A percentile compares a stretch with the other conserved stretches of the same genome.
Evolutionary conservation across 2,113 vertebrate genomes (phyloP).

Genomic region (Nycticebus coucang): DNA sequence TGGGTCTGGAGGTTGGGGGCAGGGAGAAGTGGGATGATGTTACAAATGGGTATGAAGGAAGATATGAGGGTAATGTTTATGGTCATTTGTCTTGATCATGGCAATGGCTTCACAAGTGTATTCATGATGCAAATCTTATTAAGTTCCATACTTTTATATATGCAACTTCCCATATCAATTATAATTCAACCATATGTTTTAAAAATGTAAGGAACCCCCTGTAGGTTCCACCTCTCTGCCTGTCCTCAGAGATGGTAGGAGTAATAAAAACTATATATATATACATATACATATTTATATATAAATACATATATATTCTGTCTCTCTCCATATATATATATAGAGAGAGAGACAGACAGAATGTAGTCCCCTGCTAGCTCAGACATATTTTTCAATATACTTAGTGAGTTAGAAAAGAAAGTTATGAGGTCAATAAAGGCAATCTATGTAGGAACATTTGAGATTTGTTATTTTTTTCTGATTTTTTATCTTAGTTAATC

Average conservation of each 20-base stretch:
- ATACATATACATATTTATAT: no score
- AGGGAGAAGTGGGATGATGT: background rate
- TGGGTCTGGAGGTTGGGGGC: background rate
- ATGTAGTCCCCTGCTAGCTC: background rate
- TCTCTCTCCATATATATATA: no score
- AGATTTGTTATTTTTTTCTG: constrained; percentile 12
- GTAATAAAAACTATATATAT: background rate
- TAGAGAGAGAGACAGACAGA: background rate
- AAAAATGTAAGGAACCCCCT: background rate
- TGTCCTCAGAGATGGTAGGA: background rate
- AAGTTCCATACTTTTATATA: background rate
- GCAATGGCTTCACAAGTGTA: background rate
- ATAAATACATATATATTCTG: no score
- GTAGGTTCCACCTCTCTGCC: background rate
- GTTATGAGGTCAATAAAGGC: background rate
- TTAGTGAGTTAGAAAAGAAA: background rate
- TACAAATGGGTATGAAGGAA: rapidly evolving
- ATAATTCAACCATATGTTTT: background rate
- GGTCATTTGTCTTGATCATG: background rate
- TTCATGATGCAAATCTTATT: background rate
- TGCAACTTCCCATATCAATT: background rate
- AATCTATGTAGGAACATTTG: background rate
- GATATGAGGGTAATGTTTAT: background rate
- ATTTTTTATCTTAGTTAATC: constrained; percentile 9
- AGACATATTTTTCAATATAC: background rate